phyloP scores from a whole-genome alignment of 2,113 vertebrate genomes.

The Crotalus viridis region DNA sequence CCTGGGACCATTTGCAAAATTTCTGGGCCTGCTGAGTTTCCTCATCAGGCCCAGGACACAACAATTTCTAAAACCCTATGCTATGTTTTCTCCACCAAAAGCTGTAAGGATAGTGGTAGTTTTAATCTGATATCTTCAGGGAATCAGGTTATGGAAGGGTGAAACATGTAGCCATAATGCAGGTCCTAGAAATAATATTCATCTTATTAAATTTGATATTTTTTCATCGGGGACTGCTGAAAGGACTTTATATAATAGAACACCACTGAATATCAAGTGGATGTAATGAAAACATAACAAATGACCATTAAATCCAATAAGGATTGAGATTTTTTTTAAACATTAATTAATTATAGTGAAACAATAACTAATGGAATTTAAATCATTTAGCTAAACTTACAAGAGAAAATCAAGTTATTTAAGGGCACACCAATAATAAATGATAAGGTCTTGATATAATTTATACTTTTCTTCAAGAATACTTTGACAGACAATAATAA shows the following conservation, averaged over 20 bases:
- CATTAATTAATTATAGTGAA: not conserved
- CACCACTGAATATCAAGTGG: not conserved
- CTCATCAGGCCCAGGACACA: too few relatives aligned
- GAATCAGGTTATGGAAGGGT: not conserved
- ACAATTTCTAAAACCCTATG: not conserved
- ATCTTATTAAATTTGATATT: not conserved
- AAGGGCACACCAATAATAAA: slow-evolving; percentile 25
- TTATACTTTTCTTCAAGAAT: slow-evolving; percentile 35
- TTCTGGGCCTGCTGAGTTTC: too few relatives aligned
- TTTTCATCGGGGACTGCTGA: not conserved
- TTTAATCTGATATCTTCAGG: not conserved
- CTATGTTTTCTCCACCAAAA: not conserved
- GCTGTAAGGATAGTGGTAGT: not conserved
- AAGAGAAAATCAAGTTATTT: slow-evolving; percentile 2
- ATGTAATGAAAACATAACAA: not conserved
- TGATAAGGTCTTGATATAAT: slow-evolving; percentile 28
- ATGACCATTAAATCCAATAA: not conserved
- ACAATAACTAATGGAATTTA: not conserved
- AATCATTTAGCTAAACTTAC: not conserved
- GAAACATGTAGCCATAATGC: not conserved
- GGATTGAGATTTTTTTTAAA: not conserved
- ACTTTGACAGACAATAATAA: slow-evolving; percentile 23
- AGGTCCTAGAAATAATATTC: not conserved
- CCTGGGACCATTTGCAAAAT: too few relatives aligned
- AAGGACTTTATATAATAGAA: not conserved